These are phyloP conservation scores for Nomada flava DNA, from an alignment of 2,888 invertebrate species.

Conservation along the genomic window DNA sequence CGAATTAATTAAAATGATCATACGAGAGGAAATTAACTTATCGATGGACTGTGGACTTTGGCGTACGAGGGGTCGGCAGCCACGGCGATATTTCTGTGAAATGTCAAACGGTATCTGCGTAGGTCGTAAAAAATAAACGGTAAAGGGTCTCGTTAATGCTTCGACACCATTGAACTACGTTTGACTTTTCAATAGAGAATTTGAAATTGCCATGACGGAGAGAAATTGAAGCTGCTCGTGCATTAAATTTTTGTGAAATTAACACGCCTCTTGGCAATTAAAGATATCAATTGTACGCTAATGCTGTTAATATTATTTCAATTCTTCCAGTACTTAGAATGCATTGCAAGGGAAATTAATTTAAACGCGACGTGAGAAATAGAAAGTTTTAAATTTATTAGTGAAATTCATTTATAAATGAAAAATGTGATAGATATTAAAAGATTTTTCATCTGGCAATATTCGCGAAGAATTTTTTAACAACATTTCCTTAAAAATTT, in stretches of 20 bases:
- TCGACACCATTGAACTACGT: slow-evolving; percentile 2
- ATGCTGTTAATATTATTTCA: not conserved
- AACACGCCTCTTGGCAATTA: slow-evolving; percentile 2
- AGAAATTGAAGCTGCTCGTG: slow-evolving; percentile 10
- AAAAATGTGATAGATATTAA: too few relatives aligned
- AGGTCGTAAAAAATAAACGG: slow-evolving; percentile 23
- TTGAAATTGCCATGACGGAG: not conserved
- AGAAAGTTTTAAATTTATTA: too few relatives aligned
- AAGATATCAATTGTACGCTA: not conserved
- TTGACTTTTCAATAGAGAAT: slow-evolving; percentile 10
- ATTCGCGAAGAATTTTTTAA: too few relatives aligned
- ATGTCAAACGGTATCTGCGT: slow-evolving; percentile 36
- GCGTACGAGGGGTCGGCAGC: not conserved
- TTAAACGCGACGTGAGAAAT: too few relatives aligned
- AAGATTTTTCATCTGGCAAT: too few relatives aligned
- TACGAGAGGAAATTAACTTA: slow-evolving; percentile 12
- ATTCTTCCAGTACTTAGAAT: not conserved
- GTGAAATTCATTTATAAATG: too few relatives aligned
- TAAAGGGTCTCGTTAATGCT: slow-evolving; percentile 25
- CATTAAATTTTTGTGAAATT: slow-evolving; percentile 8
- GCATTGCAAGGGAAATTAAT: too few relatives aligned
- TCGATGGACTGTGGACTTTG: not conserved
- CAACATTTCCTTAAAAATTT: too few relatives aligned
- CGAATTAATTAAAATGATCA: slow-evolving; percentile 28
- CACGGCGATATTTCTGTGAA: slow-evolving; percentile 31